Base-by-base conservation (phyloP, 2,113 vertebrate species). In the Garra rufa region DNA sequence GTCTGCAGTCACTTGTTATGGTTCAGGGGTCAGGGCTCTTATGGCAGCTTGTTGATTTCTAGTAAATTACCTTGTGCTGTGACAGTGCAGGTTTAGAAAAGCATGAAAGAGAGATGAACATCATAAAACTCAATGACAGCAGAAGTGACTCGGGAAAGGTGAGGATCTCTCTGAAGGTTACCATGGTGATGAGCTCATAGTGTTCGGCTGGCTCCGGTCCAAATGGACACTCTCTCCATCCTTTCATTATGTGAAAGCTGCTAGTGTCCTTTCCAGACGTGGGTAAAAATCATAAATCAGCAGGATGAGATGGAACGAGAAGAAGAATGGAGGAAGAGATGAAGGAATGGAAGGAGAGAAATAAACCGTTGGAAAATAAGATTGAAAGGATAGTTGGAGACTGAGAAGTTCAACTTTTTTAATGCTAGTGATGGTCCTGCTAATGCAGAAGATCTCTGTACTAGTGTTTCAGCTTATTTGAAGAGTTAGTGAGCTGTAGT, bases 71-170 rank as follows among this genome's bases (percentile, higher is more conserved):
- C 55, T 44, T 61, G 9, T 67, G 65, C 52, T 48, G 19, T 63
- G 67, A 81, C 5, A 73, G 30, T 55, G 79, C 65, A 82, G 26
- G 24, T 55, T 93, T 89, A 91, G 91, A 88, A 73, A 55, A 34
- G 8, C 11, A 87, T 89, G 90, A 90, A 77, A 89, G 43, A 38
- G 67, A 19, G 38, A 52, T 81, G 77, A 30, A 85, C 52, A 87
- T 82, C 74, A 85, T 81, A 81, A 28, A 81, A 73, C 67, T 74
- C 55, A 46, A 59, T 86, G 82, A 84, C 77, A 88, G 83, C 50
- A 79, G 80, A 85, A 82, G 80, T 87, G 86, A 87, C 83, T 85
- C 80, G 50, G 55, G 38, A 80, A 88, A 80, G 69, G 87, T 85
- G 41, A 83, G 21, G 69, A 76, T 70, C 76, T 63, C 46, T 85